Conservation (phyloP, 1,140 invertebrate genomes). For the Trichomalopsis sarcophagae region DNA sequence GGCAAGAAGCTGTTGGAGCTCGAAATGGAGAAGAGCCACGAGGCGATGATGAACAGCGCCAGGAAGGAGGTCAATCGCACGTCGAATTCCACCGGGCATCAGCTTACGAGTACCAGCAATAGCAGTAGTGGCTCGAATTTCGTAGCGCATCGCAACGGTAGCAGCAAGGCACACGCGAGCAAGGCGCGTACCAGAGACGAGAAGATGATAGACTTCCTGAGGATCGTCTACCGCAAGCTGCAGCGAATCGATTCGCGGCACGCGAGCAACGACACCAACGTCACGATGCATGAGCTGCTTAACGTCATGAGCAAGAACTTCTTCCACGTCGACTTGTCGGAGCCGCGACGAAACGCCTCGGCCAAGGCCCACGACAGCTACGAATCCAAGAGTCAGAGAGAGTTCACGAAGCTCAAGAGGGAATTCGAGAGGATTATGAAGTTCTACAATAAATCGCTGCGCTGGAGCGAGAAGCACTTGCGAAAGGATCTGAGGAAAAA, state of each 20-base stretch:
- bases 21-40: slow-evolving; percentile 68
- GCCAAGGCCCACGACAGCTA: slow-evolving; percentile 62
- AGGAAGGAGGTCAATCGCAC: slow-evolving; percentile 43
- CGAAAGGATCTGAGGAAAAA: slow-evolving; percentile 65
- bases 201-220: slow-evolving; percentile 72
- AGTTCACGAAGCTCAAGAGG: slow-evolving; percentile 70
- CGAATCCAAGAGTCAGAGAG: slow-evolving; percentile 67
- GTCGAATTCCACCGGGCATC: background rate
- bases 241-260: slow-evolving; percentile 70
- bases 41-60: slow-evolving; percentile 48
- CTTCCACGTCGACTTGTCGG: slow-evolving; percentile 70
- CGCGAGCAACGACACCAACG: slow-evolving; percentile 65
- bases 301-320: slow-evolving; percentile 73
- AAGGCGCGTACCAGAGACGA: slow-evolving; percentile 68
- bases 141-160: slow-evolving; percentile 31
- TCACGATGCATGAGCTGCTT: slow-evolving; percentile 72
- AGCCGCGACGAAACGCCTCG: slow-evolving; percentile 61
- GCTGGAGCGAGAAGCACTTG: slow-evolving; percentile 71
- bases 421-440: slow-evolving; percentile 72
- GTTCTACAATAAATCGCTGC: slow-evolving; percentile 72
- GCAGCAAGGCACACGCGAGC: slow-evolving; percentile 63
- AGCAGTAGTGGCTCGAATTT: slow-evolving; percentile 2
- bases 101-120: background rate
- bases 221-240: slow-evolving; percentile 69
- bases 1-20: slow-evolving; percentile 70